Percentiles rank a stretch among this genome's conserved stretches.
phyloP scores from a whole-genome alignment of 2,113 vertebrate species.

The Oncorhynchus clarkii region DNA sequence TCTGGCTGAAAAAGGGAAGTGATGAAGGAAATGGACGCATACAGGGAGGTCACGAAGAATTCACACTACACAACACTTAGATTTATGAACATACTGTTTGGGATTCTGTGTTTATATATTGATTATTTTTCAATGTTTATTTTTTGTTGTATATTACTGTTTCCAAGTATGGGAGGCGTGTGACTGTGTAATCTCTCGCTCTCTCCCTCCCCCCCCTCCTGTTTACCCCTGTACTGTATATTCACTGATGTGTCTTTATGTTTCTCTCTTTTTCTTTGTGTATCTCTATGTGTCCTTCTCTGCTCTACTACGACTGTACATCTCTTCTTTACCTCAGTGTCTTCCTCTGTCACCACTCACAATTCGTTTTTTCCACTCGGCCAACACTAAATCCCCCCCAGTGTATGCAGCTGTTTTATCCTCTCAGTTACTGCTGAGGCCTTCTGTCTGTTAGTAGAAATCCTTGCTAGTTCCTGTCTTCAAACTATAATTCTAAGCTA shows the following conservation, averaged over 20 bases:
- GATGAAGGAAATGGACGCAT: constrained; percentile 59
- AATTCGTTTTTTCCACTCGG: constrained; percentile 7
- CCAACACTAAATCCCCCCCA: constrained; percentile 13
- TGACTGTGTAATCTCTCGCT: background rate
- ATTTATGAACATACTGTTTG: constrained; percentile 45
- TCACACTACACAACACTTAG: constrained; percentile 47
- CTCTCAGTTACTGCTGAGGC: background rate
- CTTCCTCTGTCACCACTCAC: constrained; percentile 26
- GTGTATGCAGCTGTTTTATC: background rate
- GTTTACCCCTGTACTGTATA: background rate
- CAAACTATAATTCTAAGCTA: background rate
- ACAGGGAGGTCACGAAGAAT: constrained; percentile 58
- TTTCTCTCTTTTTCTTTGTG: constrained; percentile 22
- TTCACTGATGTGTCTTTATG: constrained; percentile 6
- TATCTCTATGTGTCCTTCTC: constrained; percentile 30
- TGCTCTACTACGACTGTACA: constrained; percentile 33
- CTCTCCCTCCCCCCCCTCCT: background rate
- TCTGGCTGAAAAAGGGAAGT: constrained; percentile 49
- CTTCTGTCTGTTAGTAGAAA: background rate
- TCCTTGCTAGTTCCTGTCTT: background rate
- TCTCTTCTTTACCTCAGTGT: constrained; percentile 18
- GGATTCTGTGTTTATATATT: constrained; percentile 53
- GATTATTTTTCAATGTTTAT: constrained; percentile 58
- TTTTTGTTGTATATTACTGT: constrained; percentile 38
- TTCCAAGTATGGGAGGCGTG: constrained; percentile 35